These are phyloP conservation scores for Anguilla pacifica DNA, from an alignment of 2,797 vertebrate species.

Conservation along the genomic window DNA sequence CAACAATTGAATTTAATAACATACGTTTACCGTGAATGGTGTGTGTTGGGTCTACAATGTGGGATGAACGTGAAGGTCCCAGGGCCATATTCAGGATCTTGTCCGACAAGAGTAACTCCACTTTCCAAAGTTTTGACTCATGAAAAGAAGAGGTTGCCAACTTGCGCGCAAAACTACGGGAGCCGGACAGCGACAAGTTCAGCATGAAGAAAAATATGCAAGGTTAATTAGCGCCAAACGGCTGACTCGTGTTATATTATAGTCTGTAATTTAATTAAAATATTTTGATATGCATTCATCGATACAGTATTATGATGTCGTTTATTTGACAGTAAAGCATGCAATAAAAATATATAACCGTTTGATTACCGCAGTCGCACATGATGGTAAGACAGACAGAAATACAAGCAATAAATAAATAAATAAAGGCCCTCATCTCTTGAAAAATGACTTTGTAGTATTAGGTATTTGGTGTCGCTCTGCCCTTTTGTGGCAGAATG, in stretches of 20 bases:
- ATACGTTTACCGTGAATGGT: conserved; percentile 40
- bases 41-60: background rate
- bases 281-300: background rate
- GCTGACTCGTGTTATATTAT: background rate
- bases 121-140: conserved; percentile 45
- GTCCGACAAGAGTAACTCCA: conserved; percentile 9
- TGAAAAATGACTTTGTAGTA: too few relatives aligned
- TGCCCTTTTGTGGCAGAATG: background rate
- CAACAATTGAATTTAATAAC: background rate
- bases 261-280: background rate
- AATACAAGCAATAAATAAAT: background rate
- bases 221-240: background rate
- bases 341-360: background rate
- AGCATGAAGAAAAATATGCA: conserved; percentile 8
- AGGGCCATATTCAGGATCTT: conserved; percentile 15
- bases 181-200: conserved; percentile 46
- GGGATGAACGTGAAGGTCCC: background rate
- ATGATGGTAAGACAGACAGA: background rate
- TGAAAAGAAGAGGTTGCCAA: conserved; percentile 18
- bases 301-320: background rate
- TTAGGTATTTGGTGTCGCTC: too few relatives aligned
- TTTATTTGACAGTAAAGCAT: background rate
- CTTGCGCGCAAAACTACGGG: conserved; percentile 40
- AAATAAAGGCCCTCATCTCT: too few relatives aligned
- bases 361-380: background rate